A percentile compares a stretch with the other conserved stretches of the same genome.
Conservation (phyloP, 2,113 vertebrate species). For the Corydoras sp. region DNA sequence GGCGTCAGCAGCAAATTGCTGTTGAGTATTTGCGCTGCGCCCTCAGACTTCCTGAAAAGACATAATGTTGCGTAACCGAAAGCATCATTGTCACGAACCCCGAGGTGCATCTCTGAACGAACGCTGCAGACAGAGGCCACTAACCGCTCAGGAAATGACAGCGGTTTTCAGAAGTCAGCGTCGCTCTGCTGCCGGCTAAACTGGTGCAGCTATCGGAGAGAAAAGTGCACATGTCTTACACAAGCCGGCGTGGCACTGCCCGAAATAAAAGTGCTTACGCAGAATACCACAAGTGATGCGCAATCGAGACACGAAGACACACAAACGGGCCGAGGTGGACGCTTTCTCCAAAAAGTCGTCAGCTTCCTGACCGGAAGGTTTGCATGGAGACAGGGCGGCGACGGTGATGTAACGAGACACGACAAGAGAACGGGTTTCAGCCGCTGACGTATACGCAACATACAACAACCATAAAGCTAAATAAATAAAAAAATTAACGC, state of each 20-base stretch:
- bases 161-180: slow-evolving; percentile 28
- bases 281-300: slow-evolving; percentile 7
- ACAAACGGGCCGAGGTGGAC: neutral
- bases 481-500: too few relatives aligned
- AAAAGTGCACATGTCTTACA: slow-evolving; percentile 26
- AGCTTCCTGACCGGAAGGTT: neutral
- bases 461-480: too few relatives aligned
- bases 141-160: slow-evolving; percentile 34
- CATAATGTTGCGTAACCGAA: neutral
- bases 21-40: neutral
- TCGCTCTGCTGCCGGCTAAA: neutral
- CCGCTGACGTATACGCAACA: too few relatives aligned
- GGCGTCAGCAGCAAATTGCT: neutral
- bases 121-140: slow-evolving; percentile 10
- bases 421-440: slow-evolving; percentile 9
- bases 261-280: neutral
- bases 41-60: neutral
- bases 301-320: neutral
- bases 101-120: neutral
- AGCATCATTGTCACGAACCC: neutral
- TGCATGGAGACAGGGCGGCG: neutral
- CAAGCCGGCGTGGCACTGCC: neutral
- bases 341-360: slow-evolving; percentile 11
- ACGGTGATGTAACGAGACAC: neutral
- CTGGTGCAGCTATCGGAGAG: neutral